These are phyloP conservation scores for Thryonomys swinderianus DNA, from an alignment of 2,113 vertebrate genomes.

Conservation along the genomic window DNA sequence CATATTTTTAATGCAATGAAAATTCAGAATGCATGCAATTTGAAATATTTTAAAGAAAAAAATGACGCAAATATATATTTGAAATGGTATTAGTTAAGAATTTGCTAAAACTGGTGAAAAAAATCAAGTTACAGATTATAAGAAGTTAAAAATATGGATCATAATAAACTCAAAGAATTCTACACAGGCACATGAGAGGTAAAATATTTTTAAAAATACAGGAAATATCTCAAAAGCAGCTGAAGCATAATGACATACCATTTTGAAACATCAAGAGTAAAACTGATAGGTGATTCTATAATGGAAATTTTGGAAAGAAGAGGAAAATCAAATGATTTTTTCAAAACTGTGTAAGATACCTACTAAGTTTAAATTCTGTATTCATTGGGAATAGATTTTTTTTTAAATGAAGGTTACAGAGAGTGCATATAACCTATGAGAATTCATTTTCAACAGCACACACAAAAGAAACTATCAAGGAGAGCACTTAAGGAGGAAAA, in stretches of 20 bases:
- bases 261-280: neutral
- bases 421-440: neutral
- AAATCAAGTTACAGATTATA: neutral
- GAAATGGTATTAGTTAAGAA: neutral
- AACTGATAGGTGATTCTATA: neutral
- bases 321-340: neutral
- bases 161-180: neutral
- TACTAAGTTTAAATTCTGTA: neutral
- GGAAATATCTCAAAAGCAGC: neutral
- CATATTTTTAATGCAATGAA: neutral
- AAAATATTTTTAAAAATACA: neutral
- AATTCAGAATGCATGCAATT: neutral
- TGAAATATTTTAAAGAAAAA: neutral
- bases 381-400: neutral
- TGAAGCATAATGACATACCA: neutral
- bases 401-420: neutral
- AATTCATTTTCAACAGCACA: neutral
- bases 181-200: neutral
- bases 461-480: neutral
- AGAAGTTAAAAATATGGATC: neutral
- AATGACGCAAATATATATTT: neutral
- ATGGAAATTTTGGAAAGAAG: neutral
- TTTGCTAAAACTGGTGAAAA: neutral
- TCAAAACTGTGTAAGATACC: neutral
- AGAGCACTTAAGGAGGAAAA: fast-evolving